phyloP scores from a whole-genome alignment of 2,797 vertebrate species.

The Setipinna tenuifilis region DNA sequence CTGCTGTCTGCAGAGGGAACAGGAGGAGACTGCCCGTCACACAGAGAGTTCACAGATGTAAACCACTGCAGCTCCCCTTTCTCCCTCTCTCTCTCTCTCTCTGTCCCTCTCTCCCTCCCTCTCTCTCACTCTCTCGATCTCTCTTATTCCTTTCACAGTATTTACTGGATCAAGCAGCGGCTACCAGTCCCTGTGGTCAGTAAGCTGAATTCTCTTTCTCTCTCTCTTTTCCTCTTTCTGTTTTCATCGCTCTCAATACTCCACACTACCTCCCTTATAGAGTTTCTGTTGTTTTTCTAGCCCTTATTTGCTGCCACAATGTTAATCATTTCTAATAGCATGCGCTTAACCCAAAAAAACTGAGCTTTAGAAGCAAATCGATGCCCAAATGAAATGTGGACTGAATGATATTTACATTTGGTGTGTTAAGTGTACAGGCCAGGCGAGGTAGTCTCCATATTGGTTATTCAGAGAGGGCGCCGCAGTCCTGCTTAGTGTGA shows the following conservation, averaged over 20 bases:
- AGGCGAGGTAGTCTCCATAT: not conserved
- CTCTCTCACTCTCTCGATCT: constrained; percentile 22
- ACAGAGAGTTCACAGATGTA: constrained; percentile 45
- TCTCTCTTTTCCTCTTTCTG: constrained; percentile 53
- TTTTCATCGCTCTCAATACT: not conserved
- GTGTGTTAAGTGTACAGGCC: not conserved
- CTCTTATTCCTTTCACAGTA: constrained; percentile 61
- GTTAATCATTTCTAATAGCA: constrained; percentile 9
- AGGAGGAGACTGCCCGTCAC: constrained; percentile 55
- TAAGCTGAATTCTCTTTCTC: constrained; percentile 67
- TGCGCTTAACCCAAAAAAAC: not conserved
- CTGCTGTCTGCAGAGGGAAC: constrained; percentile 46
- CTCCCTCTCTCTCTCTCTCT: constrained; percentile 31
- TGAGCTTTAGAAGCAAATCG: not conserved
- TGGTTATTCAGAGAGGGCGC: not conserved
- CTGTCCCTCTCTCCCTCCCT: constrained; percentile 23
- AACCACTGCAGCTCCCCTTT: constrained; percentile 28
- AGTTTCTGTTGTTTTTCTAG: not conserved
- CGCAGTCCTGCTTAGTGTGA: not conserved
- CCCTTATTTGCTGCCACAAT: not conserved
- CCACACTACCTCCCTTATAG: no score
- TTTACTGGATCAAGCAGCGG: constrained; percentile 64
- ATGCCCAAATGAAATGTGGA: constrained; percentile 2
- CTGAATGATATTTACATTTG: constrained; percentile 16
- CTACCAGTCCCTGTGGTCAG: constrained; percentile 64